Conservation (phyloP, 2,888 invertebrate species). For the Hirtodrosophila trivittata region DNA sequence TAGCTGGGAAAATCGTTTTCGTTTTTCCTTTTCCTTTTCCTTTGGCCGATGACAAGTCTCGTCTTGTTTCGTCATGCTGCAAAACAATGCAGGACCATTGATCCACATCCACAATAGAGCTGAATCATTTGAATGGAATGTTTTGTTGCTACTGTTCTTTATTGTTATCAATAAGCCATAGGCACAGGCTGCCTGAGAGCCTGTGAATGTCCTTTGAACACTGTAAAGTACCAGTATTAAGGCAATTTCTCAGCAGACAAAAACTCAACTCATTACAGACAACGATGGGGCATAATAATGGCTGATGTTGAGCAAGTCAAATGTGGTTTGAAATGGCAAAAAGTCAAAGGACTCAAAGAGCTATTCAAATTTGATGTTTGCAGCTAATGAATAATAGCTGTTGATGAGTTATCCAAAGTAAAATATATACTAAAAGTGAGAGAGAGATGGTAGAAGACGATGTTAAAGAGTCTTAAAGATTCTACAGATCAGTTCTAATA, state of each 20-base stretch:
- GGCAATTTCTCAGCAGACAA: slow-evolving; percentile 34
- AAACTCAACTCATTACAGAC: slow-evolving; percentile 60
- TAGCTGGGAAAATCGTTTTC: slow-evolving; percentile 20
- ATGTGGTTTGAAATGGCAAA: slow-evolving; percentile 14
- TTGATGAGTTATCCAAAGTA: not conserved
- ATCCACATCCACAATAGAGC: slow-evolving; percentile 27
- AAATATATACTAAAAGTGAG: slow-evolving; percentile 29
- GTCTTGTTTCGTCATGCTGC: slow-evolving; percentile 19
- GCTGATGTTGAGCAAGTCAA: slow-evolving; percentile 7
- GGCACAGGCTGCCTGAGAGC: slow-evolving; percentile 20
- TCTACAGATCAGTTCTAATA: no score
- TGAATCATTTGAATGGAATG: slow-evolving; percentile 52
- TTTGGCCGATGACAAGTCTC: slow-evolving; percentile 18
- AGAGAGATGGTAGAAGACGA: no score
- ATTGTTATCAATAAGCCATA: slow-evolving; percentile 63
- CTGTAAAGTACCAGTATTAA: slow-evolving; percentile 1
- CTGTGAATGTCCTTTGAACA: not conserved
- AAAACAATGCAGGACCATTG: slow-evolving; percentile 39
- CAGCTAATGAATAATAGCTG: not conserved
- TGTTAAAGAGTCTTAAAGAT: no score
- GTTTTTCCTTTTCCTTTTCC: not conserved
- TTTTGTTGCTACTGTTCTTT: slow-evolving; percentile 49
- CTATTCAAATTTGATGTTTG: slow-evolving; percentile 12
- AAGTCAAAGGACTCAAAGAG: slow-evolving; percentile 4
- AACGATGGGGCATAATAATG: not conserved